A percentile compares a stretch with the other conserved stretches of the same genome.
phyloP scores from a whole-genome alignment of 2,113 vertebrate species.

The Misgurnus anguillicaudatus region DNA sequence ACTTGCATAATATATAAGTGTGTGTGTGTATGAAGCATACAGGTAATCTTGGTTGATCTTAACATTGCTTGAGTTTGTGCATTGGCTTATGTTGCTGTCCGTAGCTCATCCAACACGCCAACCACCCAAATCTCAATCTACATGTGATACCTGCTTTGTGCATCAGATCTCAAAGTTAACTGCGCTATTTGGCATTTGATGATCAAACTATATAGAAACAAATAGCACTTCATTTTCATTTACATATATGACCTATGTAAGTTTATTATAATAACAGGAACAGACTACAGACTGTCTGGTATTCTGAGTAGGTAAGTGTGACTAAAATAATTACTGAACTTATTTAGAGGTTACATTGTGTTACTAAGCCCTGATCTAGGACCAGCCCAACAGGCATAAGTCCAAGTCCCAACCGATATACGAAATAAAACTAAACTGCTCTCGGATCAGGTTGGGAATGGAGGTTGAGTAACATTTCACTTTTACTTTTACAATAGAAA shows the following conservation, averaged over 20 bases:
- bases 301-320: not conserved
- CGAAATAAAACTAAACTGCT: conserved; percentile 5
- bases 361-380: conserved; percentile 11
- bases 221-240: not conserved
- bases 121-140: not conserved
- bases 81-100: not conserved
- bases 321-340: conserved; percentile 2
- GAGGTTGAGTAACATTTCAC: not conserved
- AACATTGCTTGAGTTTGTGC: conserved; percentile 1
- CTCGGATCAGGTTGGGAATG: conserved; percentile 29
- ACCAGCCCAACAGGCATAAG: conserved; percentile 10
- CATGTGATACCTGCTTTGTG: not conserved
- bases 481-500: not conserved
- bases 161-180: not conserved
- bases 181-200: not conserved
- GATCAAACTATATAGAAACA: no score
- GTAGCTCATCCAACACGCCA: no score
- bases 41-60: not conserved
- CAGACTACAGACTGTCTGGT: no score
- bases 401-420: conserved; percentile 14
- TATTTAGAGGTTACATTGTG: conserved; percentile 1
- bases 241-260: not conserved
- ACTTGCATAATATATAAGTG: conserved; percentile 32
- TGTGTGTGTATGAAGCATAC: not conserved
- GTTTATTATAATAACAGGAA: conserved; percentile 1